Conservation (phyloP, 2,113 vertebrate species). For the Columba livia region DNA sequence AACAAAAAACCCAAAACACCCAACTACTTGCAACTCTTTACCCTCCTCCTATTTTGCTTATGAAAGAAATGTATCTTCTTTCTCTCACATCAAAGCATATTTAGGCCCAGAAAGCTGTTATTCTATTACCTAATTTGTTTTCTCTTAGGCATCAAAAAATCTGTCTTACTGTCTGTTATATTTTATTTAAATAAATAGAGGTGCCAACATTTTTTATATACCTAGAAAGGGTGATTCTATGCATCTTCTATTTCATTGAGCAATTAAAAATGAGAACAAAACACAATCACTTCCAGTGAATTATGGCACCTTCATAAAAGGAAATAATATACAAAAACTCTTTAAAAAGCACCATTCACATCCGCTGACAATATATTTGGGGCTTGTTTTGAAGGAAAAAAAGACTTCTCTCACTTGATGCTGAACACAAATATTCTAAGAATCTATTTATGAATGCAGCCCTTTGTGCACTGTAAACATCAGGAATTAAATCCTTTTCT, state of each 20-base stretch:
- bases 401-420: background rate
- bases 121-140: background rate
- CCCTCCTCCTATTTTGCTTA: background rate
- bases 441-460: background rate
- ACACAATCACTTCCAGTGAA: background rate
- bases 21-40: background rate
- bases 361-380: background rate
- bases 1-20: background rate
- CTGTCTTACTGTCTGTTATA: background rate
- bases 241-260: background rate
- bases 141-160: background rate
- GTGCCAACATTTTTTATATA: background rate
- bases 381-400: background rate
- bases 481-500: background rate
- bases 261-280: background rate
- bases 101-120: background rate
- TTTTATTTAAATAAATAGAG: background rate
- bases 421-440: background rate
- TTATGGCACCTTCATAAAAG: background rate
- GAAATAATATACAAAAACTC: background rate
- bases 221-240: background rate
- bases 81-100: background rate
- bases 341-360: background rate
- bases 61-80: background rate
- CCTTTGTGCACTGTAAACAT: background rate